Evolutionary conservation across 2,888 invertebrate genomes (phyloP).

Genomic region (Coelinius sp.): DNA sequence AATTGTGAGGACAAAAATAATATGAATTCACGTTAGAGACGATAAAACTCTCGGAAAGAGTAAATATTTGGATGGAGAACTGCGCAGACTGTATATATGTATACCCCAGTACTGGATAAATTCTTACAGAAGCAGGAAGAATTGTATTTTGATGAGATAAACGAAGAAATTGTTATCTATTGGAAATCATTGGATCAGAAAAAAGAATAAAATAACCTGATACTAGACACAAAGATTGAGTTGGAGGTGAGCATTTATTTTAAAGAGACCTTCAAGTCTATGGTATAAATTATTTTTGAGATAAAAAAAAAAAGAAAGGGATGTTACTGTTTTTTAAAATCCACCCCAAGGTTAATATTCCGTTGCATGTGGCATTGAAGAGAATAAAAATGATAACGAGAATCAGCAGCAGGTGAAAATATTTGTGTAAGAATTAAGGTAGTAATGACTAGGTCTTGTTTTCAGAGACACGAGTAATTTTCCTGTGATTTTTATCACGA

Average conservation of each 20-base stretch:
- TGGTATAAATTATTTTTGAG: no score
- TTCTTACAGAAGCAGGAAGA: background rate
- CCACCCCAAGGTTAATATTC: background rate
- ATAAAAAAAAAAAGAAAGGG: background rate
- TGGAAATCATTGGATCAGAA: no score
- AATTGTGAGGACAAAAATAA: background rate
- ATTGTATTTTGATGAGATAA: no score
- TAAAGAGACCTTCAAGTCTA: no score
- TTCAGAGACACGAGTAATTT: background rate
- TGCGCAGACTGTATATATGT: background rate
- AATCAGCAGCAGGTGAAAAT: slow-evolving; percentile 44
- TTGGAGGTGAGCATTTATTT: no score
- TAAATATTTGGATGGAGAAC: background rate
- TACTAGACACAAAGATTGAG: no score
- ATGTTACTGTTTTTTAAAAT: background rate
- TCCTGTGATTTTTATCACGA: background rate
- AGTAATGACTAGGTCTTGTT: slow-evolving; percentile 40
- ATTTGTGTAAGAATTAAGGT: slow-evolving; percentile 47
- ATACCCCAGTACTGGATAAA: background rate
- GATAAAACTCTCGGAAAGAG: background rate
- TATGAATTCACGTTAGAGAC: background rate
- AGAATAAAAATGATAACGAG: slow-evolving; percentile 21
- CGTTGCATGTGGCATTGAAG: background rate
- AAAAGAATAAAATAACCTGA: no score
- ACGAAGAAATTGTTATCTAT: no score